Evolutionary conservation across 1,140 invertebrate genomes (phyloP), one percentile per base, ranked within the genome.

Genomic region (Drosophila nasuta): DNA sequence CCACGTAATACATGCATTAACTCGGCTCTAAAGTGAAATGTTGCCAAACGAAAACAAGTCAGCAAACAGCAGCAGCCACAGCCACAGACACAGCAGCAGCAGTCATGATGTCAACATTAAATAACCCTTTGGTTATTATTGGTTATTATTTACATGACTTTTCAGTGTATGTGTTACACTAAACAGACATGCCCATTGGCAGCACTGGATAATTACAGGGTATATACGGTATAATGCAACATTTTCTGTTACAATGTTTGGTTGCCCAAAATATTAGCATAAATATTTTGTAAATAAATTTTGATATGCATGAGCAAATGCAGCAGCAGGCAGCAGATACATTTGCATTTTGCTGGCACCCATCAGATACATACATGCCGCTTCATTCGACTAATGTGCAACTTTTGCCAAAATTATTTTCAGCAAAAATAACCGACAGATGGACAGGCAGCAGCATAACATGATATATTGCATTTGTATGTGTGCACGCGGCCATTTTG

Each of bases 261-360:
- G 20, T 58, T 69, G 63, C 63, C 68, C 68, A 87, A 66, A 77
- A 87, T 83, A 87, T 88, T 88, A 77, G 69, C 83, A 88, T 88
- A 87, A 74, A 79, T 77, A 83, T 87, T 80, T 77, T 69, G 69
- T 52, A 66, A 59, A 71, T 79, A 72, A 67, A 74, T 79, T 79
- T 60, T 66, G 60, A 73, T 75, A 75, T 72, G 67, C 67, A 48
- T 51, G 49, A 62, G 41, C 35, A 28, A 68, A 41, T 69, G 79
- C 60, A 70, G 13, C 20, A 41, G 5, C 20, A 25, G 20, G 20
- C 20, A 25, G 20, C 20, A 25, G 20, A 25, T 25, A 62, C 48
- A 75, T 72, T 52, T 70, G 49, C 68, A 83, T 83, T 54, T 69
- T 54, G 45, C 20, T 52, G 52, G 51, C 52, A 57, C 25, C 74